Conservation (phyloP, 1,140 invertebrate genomes). For the Danaus melanippus region DNA sequence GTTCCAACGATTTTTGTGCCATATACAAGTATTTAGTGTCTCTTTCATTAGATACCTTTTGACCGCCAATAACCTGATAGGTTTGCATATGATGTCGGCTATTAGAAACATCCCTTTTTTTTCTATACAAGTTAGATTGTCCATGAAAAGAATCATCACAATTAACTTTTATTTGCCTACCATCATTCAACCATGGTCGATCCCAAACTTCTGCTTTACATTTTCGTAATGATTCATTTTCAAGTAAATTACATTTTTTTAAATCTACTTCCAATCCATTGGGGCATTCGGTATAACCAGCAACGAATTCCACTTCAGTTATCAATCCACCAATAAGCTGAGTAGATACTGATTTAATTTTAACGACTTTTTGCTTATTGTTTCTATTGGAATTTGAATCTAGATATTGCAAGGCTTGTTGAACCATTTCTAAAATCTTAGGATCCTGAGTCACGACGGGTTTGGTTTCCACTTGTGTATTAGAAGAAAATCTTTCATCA, state of each 20-base stretch:
- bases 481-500: slow-evolving; percentile 29
- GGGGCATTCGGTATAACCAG: slow-evolving; percentile 68
- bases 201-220: slow-evolving; percentile 75
- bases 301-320: slow-evolving; percentile 64
- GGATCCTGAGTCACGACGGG: slow-evolving; percentile 25
- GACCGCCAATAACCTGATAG: slow-evolving; percentile 5
- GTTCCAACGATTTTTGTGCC: slow-evolving; percentile 26
- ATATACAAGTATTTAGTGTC: slow-evolving; percentile 19
- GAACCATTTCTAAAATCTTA: slow-evolving; percentile 32
- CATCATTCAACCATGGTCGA: slow-evolving; percentile 74
- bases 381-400: slow-evolving; percentile 39
- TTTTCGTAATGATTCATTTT: slow-evolving; percentile 37
- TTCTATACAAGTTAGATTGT: slow-evolving; percentile 13
- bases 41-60: slow-evolving; percentile 15
- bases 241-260: slow-evolving; percentile 31
- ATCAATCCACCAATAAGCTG: slow-evolving; percentile 41
- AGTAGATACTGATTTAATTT: slow-evolving; percentile 36
- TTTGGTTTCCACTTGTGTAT: slow-evolving; percentile 9
- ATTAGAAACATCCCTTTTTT: slow-evolving; percentile 13
- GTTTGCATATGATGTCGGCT: no score
- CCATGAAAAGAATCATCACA: slow-evolving; percentile 41
- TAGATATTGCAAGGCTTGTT: slow-evolving; percentile 38
- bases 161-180: slow-evolving; percentile 55
- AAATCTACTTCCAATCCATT: slow-evolving; percentile 24
- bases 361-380: slow-evolving; percentile 41